Conservation (phyloP, 1,140 invertebrate species). For the Drosophila athabasca region DNA sequence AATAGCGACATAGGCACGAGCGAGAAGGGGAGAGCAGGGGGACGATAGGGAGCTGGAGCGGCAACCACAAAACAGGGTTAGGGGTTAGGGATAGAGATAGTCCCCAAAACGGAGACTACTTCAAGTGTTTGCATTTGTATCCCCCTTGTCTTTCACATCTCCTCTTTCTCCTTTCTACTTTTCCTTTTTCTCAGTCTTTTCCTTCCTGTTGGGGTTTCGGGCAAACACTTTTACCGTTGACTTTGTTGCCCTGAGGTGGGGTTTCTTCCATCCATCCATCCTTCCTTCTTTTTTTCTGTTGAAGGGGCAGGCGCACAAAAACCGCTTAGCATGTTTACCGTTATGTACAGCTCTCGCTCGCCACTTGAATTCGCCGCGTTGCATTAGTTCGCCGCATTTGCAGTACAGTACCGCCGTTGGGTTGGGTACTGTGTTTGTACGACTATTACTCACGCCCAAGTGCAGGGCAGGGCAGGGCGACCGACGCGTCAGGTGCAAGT, state of each 20-base stretch:
- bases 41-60: conserved; percentile 5
- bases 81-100: conserved; percentile 14
- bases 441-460: conserved; percentile 61
- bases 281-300: conserved; percentile 11
- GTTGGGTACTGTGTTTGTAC: conserved; percentile 10
- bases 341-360: conserved; percentile 66
- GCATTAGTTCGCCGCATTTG: conserved; percentile 66
- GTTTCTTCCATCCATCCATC: background rate
- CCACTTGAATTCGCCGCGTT: conserved; percentile 79
- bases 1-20: conserved; percentile 35
- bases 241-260: conserved; percentile 47
- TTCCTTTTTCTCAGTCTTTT: conserved; percentile 21
- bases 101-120: conserved; percentile 6
- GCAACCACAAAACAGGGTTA: conserved; percentile 26
- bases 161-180: background rate
- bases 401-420: conserved; percentile 2
- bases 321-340: conserved; percentile 81
- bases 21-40: background rate
- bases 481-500: conserved; percentile 29
- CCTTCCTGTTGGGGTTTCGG: conserved; percentile 31
- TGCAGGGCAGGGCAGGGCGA: conserved; percentile 23
- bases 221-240: conserved; percentile 73
- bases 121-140: conserved; percentile 76
- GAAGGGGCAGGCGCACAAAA: conserved; percentile 41
- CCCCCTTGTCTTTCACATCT: conserved; percentile 26